Evolutionary conservation across 2,797 vertebrate species (phyloP).

Genomic region (Hapalemur alaotrensis): DNA sequence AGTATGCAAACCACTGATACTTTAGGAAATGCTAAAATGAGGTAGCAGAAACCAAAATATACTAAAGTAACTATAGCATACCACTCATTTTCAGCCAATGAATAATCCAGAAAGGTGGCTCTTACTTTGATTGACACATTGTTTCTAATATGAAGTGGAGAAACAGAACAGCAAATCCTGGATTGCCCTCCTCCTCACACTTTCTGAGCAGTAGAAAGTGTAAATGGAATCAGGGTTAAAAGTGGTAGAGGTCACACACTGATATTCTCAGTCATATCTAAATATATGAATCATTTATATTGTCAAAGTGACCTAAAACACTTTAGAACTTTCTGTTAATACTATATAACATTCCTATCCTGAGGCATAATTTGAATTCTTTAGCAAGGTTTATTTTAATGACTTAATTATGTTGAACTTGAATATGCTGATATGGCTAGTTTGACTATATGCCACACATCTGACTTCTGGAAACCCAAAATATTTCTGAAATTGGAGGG

Average conservation of each 20-base stretch:
- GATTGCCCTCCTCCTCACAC: background rate
- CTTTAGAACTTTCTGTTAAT: constrained; percentile 19
- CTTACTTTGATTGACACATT: background rate
- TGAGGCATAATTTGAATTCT: constrained; percentile 5
- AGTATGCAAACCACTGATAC: background rate
- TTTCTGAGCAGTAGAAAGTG: background rate
- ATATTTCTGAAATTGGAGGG: constrained; percentile 9
- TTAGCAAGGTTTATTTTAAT: constrained; percentile 29
- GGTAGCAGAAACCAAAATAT: background rate
- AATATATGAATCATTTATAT: constrained; percentile 14
- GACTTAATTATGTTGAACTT: background rate
- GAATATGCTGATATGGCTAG: background rate
- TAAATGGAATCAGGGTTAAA: constrained; percentile 15
- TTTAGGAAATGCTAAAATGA: constrained; percentile 16
- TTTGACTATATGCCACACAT: background rate
- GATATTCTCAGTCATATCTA: background rate
- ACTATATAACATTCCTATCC: background rate
- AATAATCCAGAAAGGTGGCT: background rate
- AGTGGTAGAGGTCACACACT: constrained; percentile 3
- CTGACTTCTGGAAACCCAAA: constrained; percentile 28
- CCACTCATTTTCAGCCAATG: background rate
- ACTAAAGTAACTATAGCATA: background rate
- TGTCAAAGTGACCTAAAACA: background rate
- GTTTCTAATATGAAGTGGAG: background rate
- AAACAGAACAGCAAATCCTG: background rate